A percentile compares a stretch with the other conserved stretches of the same genome.
These are phyloP conservation scores for Callopanchax toddi DNA, from an alignment of 2,113 vertebrate genomes.

Conservation along the genomic window DNA sequence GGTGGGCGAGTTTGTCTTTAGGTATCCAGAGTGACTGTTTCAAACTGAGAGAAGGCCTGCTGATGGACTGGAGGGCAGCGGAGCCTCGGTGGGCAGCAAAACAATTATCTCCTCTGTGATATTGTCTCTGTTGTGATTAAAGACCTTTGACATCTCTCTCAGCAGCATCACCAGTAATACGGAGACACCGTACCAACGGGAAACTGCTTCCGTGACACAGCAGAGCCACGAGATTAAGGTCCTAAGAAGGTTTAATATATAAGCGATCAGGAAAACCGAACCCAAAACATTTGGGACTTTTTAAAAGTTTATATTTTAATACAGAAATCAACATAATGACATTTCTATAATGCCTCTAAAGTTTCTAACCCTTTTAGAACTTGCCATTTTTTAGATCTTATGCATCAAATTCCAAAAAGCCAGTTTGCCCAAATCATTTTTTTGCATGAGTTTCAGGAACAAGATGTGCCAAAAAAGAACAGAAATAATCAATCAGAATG, in stretches of 20 bases:
- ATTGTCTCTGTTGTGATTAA: constrained; percentile 34
- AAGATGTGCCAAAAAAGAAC: background rate
- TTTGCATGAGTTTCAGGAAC: background rate
- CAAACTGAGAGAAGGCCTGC: constrained; percentile 5
- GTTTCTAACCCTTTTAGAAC: background rate
- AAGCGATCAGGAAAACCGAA: too few species aligned
- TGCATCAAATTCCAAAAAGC: background rate
- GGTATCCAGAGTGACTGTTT: constrained; percentile 11
- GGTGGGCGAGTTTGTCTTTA: constrained; percentile 8
- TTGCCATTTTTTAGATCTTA: background rate
- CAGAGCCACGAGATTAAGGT: background rate
- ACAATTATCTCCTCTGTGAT: constrained; percentile 46
- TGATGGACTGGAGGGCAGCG: constrained; percentile 12
- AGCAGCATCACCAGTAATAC: constrained; percentile 12
- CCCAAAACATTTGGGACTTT: too few species aligned
- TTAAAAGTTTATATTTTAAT: too few species aligned
- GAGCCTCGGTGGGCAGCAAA: constrained; percentile 37
- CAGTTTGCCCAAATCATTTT: background rate
- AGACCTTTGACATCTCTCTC: constrained; percentile 39
- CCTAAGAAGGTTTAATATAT: background rate
- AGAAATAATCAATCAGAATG: background rate
- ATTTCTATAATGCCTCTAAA: too few species aligned
- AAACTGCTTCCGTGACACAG: background rate
- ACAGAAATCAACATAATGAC: too few species aligned
- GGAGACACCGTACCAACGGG: background rate